Conservation (phyloP, 2,113 vertebrate genomes). For the Carettochelys insculpta region DNA sequence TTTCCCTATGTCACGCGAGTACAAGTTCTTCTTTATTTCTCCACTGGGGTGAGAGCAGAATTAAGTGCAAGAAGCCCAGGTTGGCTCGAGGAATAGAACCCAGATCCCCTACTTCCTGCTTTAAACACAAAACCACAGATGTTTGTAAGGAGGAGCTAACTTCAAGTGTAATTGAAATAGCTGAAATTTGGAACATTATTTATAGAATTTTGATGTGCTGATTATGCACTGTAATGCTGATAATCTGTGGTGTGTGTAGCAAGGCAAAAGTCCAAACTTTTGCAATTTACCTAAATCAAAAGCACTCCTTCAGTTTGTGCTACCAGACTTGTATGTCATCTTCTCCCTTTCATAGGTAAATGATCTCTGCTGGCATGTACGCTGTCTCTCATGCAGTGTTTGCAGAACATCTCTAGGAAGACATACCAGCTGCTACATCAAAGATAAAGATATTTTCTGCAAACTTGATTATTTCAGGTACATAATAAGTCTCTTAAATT, state of each 20-base stretch:
- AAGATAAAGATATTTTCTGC: conserved; percentile 98
- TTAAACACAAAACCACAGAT: conserved; percentile 4
- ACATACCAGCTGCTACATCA: conserved; percentile 97
- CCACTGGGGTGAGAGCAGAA: background rate
- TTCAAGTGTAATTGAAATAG: background rate
- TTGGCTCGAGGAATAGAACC: background rate
- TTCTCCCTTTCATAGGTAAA: conserved; percentile 84
- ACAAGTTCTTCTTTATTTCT: conserved; percentile 9
- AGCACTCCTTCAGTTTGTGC: background rate
- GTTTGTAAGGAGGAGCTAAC: background rate
- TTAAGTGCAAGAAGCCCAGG: background rate
- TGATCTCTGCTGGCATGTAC: conserved; percentile 97
- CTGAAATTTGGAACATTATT: too few relatives aligned
- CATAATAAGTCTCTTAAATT: background rate
- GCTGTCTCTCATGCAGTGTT: conserved; percentile 96
- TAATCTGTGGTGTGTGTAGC: background rate
- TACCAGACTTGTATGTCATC: rapidly evolving
- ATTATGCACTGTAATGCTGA: rapidly evolving
- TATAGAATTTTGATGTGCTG: background rate
- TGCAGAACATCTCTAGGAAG: conserved; percentile 94
- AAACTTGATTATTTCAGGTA: conserved; percentile 99
- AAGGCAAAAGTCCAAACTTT: rapidly evolving
- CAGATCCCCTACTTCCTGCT: conserved; percentile 1
- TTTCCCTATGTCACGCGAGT: conserved; percentile 1
- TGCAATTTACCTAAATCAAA: background rate